Conservation (phyloP, 2,797 vertebrate genomes). For the Hyperoplus lanceolatus region DNA sequence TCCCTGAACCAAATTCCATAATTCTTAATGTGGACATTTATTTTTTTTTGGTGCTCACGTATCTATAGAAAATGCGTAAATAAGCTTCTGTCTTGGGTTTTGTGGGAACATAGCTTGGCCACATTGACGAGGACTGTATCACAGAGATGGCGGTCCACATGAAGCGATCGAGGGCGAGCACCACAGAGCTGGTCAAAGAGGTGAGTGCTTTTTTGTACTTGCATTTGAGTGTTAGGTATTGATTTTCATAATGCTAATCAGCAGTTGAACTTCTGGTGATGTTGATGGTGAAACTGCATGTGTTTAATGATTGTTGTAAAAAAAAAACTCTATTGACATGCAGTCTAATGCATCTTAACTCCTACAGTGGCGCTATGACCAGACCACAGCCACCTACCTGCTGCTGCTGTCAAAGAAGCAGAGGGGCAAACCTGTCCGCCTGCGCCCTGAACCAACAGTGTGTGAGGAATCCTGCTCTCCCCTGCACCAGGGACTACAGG, state of each 20-base stretch:
- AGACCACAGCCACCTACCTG: constrained; percentile 92
- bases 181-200: constrained; percentile 88
- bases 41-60: not conserved
- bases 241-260: not conserved
- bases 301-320: not conserved
- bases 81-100: constrained; percentile 5
- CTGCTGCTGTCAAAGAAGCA: constrained; percentile 93
- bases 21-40: not conserved
- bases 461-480: constrained; percentile 66
- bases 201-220: constrained; percentile 81
- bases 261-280: not conserved
- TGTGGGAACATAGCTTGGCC: constrained; percentile 80
- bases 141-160: constrained; percentile 92
- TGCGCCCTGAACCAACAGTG: constrained; percentile 68
- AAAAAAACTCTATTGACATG: not conserved
- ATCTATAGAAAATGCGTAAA: not conserved
- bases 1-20: not conserved
- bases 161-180: constrained; percentile 87
- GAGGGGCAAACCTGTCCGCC: constrained; percentile 87
- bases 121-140: constrained; percentile 94
- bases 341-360: constrained; percentile 17
- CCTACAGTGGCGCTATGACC: constrained; percentile 93
- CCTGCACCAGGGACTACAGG: constrained; percentile 77
- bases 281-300: not conserved
- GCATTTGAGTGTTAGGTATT: constrained; percentile 28